Evolutionary conservation across 2,113 vertebrate species (phyloP), one percentile per base, ranked within the genome.

Genomic region (Saccopteryx bilineata): DNA sequence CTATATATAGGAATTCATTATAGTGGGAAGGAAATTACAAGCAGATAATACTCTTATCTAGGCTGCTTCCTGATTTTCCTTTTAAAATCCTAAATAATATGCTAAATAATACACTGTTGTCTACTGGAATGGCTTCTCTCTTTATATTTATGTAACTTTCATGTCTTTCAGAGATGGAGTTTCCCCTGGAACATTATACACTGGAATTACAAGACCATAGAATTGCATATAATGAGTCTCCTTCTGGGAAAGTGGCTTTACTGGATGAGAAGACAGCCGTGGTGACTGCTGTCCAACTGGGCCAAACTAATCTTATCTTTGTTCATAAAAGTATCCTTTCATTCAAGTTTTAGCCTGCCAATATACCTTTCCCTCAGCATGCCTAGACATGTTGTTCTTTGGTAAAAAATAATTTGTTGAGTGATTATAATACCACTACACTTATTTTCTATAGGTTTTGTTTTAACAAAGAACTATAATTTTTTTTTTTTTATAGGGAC

Each of bases 251-350:
- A 2, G 98, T 98, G 46, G 97, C 98, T 81, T 74, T 50, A 0
- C 80, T 98, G 92, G 97, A 98, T 28, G 94, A 89, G 58, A 91
- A 96, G 26, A 97, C 97, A 7, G 97, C 95, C 31, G 72, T 76
- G 0, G 96, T 98, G 90, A 98, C 97, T 9, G 98, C 97, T 21
- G 31, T 95, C 52, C 94, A 96, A 5, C 81, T 97, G 76, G 98
- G 98, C 72, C 98, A 96, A 61, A 85, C 97, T 5, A 94, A 78
- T 33, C 96, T 98, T 28, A 85, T 97, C 63, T 97, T 98, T 69
- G 92, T 89, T 50, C 97, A 98, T 68, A 98, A 97, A 80, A 98
- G 97, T 98, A 98, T 98, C 97, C 97, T 98, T 97, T 33, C 56
- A 71, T 83, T 95, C 39, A 94, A 39, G 71, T 93, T 71, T 87